Evolutionary conservation across 2,113 vertebrate genomes (phyloP), one percentile per base, ranked within the genome.

Genomic region (Mesoclemmys tuberculata): DNA sequence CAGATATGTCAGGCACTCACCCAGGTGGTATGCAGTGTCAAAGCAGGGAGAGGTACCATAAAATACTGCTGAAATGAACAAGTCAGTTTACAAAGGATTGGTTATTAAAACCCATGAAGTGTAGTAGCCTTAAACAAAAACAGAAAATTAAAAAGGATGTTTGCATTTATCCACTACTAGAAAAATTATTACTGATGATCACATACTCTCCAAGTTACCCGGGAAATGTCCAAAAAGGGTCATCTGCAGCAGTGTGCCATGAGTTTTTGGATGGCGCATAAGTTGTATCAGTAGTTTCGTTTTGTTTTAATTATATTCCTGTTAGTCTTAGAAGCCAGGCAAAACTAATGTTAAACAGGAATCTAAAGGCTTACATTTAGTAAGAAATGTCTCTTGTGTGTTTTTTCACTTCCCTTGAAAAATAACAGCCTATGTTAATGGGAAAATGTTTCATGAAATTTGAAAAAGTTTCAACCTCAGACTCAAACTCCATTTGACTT

Each of bases 1-100:
- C 94, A 93, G 61, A 91, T 74, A 90, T 87, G 88, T 94, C 87
- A 95, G 49, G 64, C 82, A 84, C 87, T 97, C 97, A 95, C 75
- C 52, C 85, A 87, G 95, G 85, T 88, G 68, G 95, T 82, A 61
- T 89, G 78, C 27, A 38, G 51, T 90, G 96, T 94, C 86, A 94
- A 83, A 96, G 68, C 49, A 14, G 90, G 51, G 80, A 85, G 26
- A 61, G 77, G 64, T 96, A 68, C 71, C 89, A 95, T 92, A 83
- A 97, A 88, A 84, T 41, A 85, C 93, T 3, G 0, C 85, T 84
- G 74, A 92, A 96, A 87, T 93, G 91, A 61, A 52, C 38, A 52
- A 95, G 54, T n/a, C 46, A 7, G 48, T 91, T 89, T 52, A 79
- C 24, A 93, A 87, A 95, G 74, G 83, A 88, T 90, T 3, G 74